Evolutionary conservation across 2,888 invertebrate genomes (phyloP), one percentile per base, ranked within the genome.

Genomic region (Meliscaeva auricollis): DNA sequence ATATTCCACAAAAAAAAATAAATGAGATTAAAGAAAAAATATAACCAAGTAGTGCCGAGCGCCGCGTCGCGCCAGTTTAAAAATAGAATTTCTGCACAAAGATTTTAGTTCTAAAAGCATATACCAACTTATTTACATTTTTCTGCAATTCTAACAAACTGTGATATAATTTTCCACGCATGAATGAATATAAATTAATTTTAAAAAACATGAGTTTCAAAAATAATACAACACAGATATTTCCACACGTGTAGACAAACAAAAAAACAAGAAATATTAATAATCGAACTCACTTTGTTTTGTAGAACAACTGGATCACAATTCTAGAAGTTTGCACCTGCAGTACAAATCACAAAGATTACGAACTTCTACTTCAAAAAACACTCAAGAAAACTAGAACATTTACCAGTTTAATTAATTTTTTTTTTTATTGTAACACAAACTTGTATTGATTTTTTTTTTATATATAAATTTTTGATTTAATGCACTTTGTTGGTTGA

Each of bases 81-180:
- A 82, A 82, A 82, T 82, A 82, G 82, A 82, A 66, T 15, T 52
- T 62, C 38, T 11, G 17, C 60, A 44, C 22, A 70, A 54, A 41
- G 26, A 0, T 22, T 0, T 15, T 38, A 2, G 46, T 72, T 60
- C 7, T n/a, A n/a, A n/a, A n/a, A n/a, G n/a, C n/a, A n/a, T n/a
- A n/a, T n/a, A n/a, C n/a, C n/a, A 41, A 54, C 13, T 9, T 22
- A 17, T 13, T 35, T 56, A 9, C 8, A 56, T 1, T 32, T 32
- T 26, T 13, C 26, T 52, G 13, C 22, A 52, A n/a, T n/a, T n/a
- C n/a, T n/a, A 22, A 52, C 13, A 8, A 15, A 46, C 46, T n/a
- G n/a, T n/a, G n/a, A n/a, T n/a, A 46, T 30, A 8, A 62, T 22
- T 62, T 41, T 41, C 32, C 35, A 26, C 17, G 6, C 48, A 48